Conservation (phyloP, 1,140 invertebrate species). For the Tetragnatha versicolor region DNA sequence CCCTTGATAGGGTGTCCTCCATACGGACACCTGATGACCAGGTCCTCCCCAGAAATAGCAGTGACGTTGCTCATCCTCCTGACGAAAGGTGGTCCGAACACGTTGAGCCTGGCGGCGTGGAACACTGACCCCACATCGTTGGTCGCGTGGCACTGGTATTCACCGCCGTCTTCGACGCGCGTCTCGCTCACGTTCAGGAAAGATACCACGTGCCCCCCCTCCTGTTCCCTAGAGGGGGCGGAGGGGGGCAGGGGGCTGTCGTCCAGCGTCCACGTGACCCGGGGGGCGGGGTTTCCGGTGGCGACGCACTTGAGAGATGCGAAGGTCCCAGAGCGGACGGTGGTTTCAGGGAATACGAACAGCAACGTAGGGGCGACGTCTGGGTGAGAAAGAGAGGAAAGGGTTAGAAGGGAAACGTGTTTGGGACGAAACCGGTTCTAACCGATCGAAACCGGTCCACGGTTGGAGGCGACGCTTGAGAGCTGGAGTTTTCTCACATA, state of each 20-base stretch:
- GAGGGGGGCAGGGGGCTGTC: conserved; percentile 63
- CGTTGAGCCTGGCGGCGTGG: conserved; percentile 57
- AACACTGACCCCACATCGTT: conserved; percentile 63
- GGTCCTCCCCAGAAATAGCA: conserved; percentile 64
- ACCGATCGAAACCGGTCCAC: too few species aligned
- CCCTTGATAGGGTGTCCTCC: conserved; percentile 60
- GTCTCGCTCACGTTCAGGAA: conserved; percentile 65
- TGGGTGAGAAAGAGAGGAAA: background rate
- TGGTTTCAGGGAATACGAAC: conserved; percentile 53
- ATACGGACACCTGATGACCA: conserved; percentile 61
- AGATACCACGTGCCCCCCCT: conserved; percentile 63
- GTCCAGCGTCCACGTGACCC: conserved; percentile 93
- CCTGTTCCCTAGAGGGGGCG: conserved; percentile 73
- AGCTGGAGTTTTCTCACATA: too few species aligned
- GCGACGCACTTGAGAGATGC: conserved; percentile 70
- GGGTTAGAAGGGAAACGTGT: too few species aligned
- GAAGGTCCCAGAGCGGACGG: conserved; percentile 18
- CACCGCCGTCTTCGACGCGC: conserved; percentile 63
- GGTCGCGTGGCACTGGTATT: conserved; percentile 63
- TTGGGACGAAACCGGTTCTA: too few species aligned
- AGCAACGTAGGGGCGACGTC: conserved; percentile 58
- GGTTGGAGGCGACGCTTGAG: too few species aligned
- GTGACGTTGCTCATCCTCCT: conserved; percentile 65
- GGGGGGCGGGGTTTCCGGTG: conserved; percentile 90
- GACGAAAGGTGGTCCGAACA: conserved; percentile 64